These are phyloP conservation scores for Pseudomyrmex pallidus DNA, from an alignment of 1,140 invertebrate species.

Conservation along the genomic window DNA sequence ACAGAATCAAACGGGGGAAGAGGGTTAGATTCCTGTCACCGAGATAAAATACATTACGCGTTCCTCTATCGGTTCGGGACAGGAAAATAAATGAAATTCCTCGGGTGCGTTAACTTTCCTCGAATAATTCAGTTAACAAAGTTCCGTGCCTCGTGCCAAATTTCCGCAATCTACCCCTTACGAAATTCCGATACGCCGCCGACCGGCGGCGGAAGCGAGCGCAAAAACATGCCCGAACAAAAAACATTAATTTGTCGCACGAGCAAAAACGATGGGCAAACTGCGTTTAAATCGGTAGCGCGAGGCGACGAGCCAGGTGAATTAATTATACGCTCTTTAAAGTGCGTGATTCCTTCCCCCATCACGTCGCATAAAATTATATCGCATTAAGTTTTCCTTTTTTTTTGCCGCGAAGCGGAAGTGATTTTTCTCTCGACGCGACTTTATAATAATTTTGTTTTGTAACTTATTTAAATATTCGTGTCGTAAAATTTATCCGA, in stretches of 20 bases:
- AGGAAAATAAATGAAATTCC: constrained; percentile 53
- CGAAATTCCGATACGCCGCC: constrained; percentile 23
- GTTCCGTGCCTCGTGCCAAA: constrained; percentile 17
- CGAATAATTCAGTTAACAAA: constrained; percentile 42
- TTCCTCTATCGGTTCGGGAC: neutral
- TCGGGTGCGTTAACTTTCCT: constrained; percentile 20
- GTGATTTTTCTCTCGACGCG: neutral
- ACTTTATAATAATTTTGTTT: neutral
- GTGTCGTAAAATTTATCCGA: too few species aligned
- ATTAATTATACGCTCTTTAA: constrained; percentile 42
- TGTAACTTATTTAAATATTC: too few species aligned
- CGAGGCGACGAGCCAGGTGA: neutral
- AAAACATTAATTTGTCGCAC: constrained; percentile 29
- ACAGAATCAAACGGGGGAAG: neutral
- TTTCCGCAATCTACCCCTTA: constrained; percentile 16
- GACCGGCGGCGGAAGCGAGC: neutral
- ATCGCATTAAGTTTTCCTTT: constrained; percentile 17
- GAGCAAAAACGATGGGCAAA: neutral
- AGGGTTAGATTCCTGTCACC: constrained; percentile 8
- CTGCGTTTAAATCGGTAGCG: constrained; percentile 12
- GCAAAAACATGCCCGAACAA: constrained; percentile 21
- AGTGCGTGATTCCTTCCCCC: constrained; percentile 18
- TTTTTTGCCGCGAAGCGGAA: neutral
- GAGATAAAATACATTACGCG: constrained; percentile 14
- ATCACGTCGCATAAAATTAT: neutral